Evolutionary conservation across 2,888 invertebrate genomes (phyloP).

Genomic region (Pelosia muscerda): DNA sequence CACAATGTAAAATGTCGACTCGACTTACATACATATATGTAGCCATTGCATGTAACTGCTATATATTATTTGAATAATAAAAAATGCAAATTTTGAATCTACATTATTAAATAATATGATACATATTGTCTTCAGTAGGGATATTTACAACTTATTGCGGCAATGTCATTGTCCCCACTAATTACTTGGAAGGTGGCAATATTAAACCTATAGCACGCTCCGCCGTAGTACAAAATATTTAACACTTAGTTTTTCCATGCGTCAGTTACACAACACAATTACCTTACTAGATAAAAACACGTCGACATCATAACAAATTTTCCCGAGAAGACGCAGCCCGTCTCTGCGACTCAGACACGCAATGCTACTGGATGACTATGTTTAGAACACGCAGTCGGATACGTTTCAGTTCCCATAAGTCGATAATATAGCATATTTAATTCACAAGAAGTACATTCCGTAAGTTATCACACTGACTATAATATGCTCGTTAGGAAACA

Average conservation of each 20-base stretch:
- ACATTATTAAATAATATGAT: conserved; percentile 22
- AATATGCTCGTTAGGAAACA: conserved; percentile 53
- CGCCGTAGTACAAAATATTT: conserved; percentile 16
- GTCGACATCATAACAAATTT: conserved; percentile 44
- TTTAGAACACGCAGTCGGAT: conserved; percentile 20
- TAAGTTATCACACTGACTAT: conserved; percentile 39
- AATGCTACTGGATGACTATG: conserved; percentile 20
- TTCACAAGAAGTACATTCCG: conserved; percentile 27
- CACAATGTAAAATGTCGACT: conserved; percentile 5
- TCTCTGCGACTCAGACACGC: conserved; percentile 11
- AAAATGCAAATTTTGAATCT: conserved; percentile 27
- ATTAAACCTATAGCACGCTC: conserved; percentile 27
- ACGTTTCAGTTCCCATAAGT: conserved; percentile 28
- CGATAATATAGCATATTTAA: conserved; percentile 29
- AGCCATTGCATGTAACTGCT: conserved; percentile 18
- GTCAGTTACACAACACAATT: conserved; percentile 26
- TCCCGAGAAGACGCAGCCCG: conserved; percentile 20
- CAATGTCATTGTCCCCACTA: neutral
- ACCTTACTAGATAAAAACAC: conserved; percentile 48
- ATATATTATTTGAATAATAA: conserved; percentile 13
- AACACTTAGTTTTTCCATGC: conserved; percentile 21
- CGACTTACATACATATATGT: conserved; percentile 14
- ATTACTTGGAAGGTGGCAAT: conserved; percentile 19
- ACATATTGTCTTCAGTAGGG: conserved; percentile 7
- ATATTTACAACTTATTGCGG: conserved; percentile 2